Evolutionary conservation across 2,888 invertebrate genomes (phyloP).

Genomic region (Lingula anatina): DNA sequence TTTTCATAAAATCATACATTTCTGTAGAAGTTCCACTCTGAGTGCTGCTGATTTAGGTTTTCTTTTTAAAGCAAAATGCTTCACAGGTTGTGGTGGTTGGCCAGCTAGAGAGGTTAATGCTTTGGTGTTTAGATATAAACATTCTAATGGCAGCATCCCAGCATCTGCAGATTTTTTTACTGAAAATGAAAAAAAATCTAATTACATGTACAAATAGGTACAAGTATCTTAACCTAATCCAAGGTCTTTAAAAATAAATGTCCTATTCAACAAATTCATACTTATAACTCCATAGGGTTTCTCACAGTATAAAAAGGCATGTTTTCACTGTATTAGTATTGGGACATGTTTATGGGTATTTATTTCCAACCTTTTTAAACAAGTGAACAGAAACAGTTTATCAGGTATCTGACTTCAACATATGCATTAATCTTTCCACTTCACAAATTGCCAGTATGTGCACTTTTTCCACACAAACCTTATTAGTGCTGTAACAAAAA

Average conservation of each 20-base stretch:
- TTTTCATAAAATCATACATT: conserved; percentile 60
- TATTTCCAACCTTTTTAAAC: too few relatives aligned
- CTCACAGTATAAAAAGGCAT: too few relatives aligned
- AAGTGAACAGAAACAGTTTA: too few relatives aligned
- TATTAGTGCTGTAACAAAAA: not conserved
- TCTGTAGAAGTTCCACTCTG: conserved; percentile 82
- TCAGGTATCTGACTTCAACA: too few relatives aligned
- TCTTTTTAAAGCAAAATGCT: conserved; percentile 87
- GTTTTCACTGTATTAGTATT: too few relatives aligned
- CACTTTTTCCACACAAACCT: not conserved
- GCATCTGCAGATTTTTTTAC: conserved; percentile 35
- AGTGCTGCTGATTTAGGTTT: conserved; percentile 92
- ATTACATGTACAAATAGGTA: not conserved
- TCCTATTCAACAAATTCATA: too few relatives aligned
- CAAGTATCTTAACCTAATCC: not conserved
- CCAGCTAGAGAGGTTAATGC: conserved; percentile 81
- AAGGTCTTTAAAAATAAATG: too few relatives aligned
- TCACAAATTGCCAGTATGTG: not conserved
- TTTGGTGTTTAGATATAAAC: conserved; percentile 91
- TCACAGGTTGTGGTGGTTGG: conserved; percentile 67
- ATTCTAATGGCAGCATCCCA: conserved; percentile 83
- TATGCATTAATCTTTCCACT: too few relatives aligned
- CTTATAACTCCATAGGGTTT: too few relatives aligned
- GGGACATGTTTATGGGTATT: too few relatives aligned
- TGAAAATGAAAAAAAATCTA: conserved; percentile 14